phyloP scores from a whole-genome alignment of 2,888 invertebrate species.

The Clivina fossor region DNA sequence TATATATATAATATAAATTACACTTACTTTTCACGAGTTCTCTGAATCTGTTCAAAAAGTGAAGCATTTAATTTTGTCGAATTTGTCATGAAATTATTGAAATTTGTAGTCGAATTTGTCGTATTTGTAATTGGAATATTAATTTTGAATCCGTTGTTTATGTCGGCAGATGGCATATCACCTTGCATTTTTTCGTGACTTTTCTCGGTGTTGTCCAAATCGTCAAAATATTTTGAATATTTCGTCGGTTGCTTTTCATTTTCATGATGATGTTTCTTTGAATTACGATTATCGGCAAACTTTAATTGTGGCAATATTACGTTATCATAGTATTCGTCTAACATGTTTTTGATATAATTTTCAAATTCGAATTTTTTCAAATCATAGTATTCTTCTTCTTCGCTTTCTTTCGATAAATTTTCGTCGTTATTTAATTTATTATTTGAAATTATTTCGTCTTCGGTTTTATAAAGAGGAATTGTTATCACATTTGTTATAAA shows the following conservation, averaged over 20 bases:
- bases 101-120: too few species aligned
- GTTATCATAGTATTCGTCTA: conserved; percentile 21
- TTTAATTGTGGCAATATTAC: too few species aligned
- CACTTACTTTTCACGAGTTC: conserved; percentile 22
- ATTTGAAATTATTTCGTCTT: neutral
- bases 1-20: neutral
- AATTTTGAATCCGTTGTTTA: too few species aligned
- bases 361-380: conserved; percentile 3
- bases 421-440: conserved; percentile 19
- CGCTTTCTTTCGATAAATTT: neutral
- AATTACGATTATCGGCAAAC: too few species aligned
- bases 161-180: conserved; percentile 9
- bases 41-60: conserved; percentile 3
- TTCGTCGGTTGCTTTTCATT: neutral
- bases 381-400: neutral
- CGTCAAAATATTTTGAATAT: conserved; percentile 15
- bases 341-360: conserved; percentile 8
- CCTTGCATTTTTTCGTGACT: conserved; percentile 10
- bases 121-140: too few species aligned
- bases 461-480: conserved; percentile 6
- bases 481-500: conserved; percentile 7
- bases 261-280: too few species aligned
- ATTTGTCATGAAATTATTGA: too few species aligned
- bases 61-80: conserved; percentile 8
- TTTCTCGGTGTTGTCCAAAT: conserved; percentile 11